These are phyloP conservation scores for Sycophaga agraensis DNA, from an alignment of 1,140 invertebrate species.

Conservation along the genomic window DNA sequence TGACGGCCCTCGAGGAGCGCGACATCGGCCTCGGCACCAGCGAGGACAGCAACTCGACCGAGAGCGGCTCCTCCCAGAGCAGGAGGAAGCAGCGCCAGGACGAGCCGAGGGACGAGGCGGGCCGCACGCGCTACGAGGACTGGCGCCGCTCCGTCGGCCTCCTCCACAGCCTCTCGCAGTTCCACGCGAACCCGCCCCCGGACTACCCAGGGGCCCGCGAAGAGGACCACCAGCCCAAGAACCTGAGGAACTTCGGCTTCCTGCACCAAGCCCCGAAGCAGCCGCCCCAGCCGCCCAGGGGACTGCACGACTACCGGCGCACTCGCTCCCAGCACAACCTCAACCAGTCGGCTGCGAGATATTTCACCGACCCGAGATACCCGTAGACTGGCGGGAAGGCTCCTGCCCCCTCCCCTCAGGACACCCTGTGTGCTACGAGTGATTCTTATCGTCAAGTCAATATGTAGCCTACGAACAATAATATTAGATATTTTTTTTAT, in stretches of 20 bases:
- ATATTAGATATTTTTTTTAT: conserved; percentile 6
- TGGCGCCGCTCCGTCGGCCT: conserved; percentile 69
- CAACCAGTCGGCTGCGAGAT: conserved; percentile 39
- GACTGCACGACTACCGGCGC: background rate
- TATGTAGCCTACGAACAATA: background rate
- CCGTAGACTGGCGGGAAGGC: conserved; percentile 30
- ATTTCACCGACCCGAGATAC: conserved; percentile 44
- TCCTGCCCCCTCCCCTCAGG: background rate
- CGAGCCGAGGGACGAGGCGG: conserved; percentile 62
- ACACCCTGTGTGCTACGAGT: background rate
- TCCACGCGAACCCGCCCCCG: conserved; percentile 53
- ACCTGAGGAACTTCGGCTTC: conserved; percentile 12
- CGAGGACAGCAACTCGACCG: conserved; percentile 53
- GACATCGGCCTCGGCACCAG: conserved; percentile 85
- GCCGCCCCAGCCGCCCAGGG: background rate
- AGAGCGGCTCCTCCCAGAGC: conserved; percentile 58
- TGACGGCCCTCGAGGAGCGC: conserved; percentile 67
- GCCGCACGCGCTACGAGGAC: conserved; percentile 62
- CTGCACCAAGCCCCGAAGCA: background rate
- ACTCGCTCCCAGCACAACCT: conserved; percentile 49
- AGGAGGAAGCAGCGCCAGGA: conserved; percentile 70
- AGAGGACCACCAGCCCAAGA: background rate
- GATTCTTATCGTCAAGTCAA: background rate
- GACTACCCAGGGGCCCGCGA: conserved; percentile 46
- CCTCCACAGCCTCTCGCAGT: conserved; percentile 60